A percentile compares a stretch with the other conserved stretches of the same genome.
Conservation (phyloP, 2,797 vertebrate genomes). For the Thamnophis elegans region DNA sequence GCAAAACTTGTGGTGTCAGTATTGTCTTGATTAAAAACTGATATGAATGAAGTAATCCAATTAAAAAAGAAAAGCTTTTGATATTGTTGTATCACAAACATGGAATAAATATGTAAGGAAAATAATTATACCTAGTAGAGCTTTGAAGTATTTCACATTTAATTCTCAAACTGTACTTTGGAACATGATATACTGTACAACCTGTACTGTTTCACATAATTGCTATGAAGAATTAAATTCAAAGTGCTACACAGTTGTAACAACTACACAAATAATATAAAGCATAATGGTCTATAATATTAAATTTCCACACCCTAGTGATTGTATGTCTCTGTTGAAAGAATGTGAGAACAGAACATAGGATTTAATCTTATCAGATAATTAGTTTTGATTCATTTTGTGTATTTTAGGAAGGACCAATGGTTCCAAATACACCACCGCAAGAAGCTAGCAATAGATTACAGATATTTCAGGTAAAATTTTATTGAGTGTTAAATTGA, state of each 20-base stretch:
- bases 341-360: not conserved
- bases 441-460: slow-evolving; percentile 80
- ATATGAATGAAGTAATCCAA: not conserved
- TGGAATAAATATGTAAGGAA: not conserved
- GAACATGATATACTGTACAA: not conserved
- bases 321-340: not conserved
- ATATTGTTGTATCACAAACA: not conserved
- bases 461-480: slow-evolving; percentile 78
- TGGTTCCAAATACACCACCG: slow-evolving; percentile 77
- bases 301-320: not conserved
- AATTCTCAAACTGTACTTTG: not conserved
- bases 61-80: not conserved
- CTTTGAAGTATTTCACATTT: not conserved
- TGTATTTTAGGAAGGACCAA: slow-evolving; percentile 79
- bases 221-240: not conserved
- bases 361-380: slow-evolving; percentile 10
- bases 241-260: not conserved
- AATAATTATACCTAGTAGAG: not conserved
- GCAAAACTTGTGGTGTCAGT: not conserved
- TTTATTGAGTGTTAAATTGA: slow-evolving; percentile 29
- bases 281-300: not conserved
- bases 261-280: not conserved
- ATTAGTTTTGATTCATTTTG: slow-evolving; percentile 28
- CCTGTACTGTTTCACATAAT: not conserved
- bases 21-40: not conserved